Evolutionary conservation across 1,140 invertebrate species (phyloP).

Genomic region (Rhizoglyphus robini): DNA sequence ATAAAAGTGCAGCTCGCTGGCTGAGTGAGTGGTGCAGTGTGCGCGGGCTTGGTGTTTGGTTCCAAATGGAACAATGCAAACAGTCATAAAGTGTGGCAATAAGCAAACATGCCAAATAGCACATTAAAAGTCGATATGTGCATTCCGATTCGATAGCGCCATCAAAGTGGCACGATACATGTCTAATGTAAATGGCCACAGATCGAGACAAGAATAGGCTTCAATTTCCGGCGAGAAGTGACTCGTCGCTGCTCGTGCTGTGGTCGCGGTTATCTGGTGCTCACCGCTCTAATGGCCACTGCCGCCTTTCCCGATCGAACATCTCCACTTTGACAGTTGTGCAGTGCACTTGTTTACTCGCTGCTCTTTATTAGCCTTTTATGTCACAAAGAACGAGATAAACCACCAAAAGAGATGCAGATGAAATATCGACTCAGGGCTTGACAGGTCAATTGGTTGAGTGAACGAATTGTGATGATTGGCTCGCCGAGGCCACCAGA

Average conservation of each 20-base stretch:
- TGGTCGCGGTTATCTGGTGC: background rate
- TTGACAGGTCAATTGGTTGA: slow-evolving; percentile 14
- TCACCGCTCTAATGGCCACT: background rate
- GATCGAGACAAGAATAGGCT: background rate
- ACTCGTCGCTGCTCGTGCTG: background rate
- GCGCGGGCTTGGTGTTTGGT: background rate
- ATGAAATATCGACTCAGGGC: background rate
- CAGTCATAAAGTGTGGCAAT: background rate
- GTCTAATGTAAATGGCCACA: background rate
- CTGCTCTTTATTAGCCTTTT: slow-evolving; percentile 2
- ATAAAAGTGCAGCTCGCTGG: no score
- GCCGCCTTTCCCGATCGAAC: background rate
- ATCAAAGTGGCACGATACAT: background rate
- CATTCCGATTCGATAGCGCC: background rate
- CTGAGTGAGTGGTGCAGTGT: no score
- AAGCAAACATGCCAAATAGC: slow-evolving; percentile 12
- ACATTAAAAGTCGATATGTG: slow-evolving; percentile 12
- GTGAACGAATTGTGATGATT: background rate
- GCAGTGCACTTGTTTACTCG: background rate
- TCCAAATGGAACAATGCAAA: background rate
- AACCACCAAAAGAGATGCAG: background rate
- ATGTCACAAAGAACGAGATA: background rate
- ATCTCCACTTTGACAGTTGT: background rate
- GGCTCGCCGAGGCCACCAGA: background rate
- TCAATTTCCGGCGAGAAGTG: background rate